Percentiles rank a stretch among this genome's conserved stretches.
Conservation (phyloP, 2,888 invertebrate species). For the Caenorhabditis parvicauda region DNA sequence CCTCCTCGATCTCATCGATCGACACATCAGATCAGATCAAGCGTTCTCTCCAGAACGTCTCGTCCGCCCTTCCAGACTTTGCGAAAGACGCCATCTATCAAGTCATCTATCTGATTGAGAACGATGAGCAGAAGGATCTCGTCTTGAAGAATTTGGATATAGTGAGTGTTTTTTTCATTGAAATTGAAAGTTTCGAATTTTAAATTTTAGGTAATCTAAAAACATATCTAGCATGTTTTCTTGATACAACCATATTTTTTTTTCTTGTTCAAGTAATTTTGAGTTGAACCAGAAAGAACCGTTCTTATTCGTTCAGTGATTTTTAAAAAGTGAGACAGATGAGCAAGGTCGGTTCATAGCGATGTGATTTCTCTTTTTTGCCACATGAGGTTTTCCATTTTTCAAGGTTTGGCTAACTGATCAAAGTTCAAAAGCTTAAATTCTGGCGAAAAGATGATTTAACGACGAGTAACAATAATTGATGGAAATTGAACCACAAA, state of each 20-base stretch:
- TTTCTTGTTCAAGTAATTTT: background rate
- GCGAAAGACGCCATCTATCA: slow-evolving; percentile 38
- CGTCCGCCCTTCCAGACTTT: slow-evolving; percentile 30
- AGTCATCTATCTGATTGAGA: slow-evolving; percentile 23
- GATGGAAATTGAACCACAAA: slow-evolving; percentile 2
- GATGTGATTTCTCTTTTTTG: too few relatives aligned
- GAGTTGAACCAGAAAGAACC: background rate
- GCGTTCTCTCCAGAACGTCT: slow-evolving; percentile 47
- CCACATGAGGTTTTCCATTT: too few relatives aligned
- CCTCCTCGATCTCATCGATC: slow-evolving; percentile 38
- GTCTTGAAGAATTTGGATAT: slow-evolving; percentile 5
- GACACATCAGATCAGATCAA: slow-evolving; percentile 45
- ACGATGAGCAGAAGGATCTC: slow-evolving; percentile 25
- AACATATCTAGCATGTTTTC: too few relatives aligned
- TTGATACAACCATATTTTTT: background rate
- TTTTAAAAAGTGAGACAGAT: too few relatives aligned
- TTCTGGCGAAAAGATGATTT: too few relatives aligned
- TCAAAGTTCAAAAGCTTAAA: too few relatives aligned
- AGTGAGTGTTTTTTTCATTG: background rate
- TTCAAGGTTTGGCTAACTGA: too few relatives aligned
- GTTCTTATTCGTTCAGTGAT: too few relatives aligned
- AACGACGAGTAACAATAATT: background rate
- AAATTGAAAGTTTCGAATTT: too few relatives aligned
- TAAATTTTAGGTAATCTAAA: too few relatives aligned
- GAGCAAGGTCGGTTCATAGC: too few relatives aligned